A percentile compares a stretch with the other conserved stretches of the same genome.
Evolutionary conservation across 2,797 vertebrate species (phyloP).

Genomic region (Aulostomus chinensis): DNA sequence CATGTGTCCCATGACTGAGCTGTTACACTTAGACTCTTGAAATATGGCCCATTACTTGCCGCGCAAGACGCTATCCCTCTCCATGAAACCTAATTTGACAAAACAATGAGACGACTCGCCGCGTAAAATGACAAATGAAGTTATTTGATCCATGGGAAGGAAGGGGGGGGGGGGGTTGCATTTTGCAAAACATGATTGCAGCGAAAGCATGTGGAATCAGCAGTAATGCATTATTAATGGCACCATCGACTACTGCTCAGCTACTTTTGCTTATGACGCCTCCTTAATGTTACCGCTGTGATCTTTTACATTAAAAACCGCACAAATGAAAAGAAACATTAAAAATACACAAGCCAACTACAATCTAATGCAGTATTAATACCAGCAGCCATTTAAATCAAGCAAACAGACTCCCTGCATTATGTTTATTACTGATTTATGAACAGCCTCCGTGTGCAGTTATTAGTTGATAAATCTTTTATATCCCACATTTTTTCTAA

Average conservation of each 20-base stretch:
- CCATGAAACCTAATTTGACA: slow-evolving; percentile 63
- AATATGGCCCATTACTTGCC: slow-evolving; percentile 67
- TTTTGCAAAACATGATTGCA: no score
- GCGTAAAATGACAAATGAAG: slow-evolving; percentile 68
- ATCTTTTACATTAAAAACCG: slow-evolving; percentile 11
- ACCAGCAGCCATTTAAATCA: slow-evolving; percentile 1
- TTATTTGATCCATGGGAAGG: slow-evolving; percentile 40
- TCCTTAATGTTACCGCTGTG: slow-evolving; percentile 6
- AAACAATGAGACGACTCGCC: slow-evolving; percentile 59
- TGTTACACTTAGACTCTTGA: slow-evolving; percentile 63
- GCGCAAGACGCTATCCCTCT: slow-evolving; percentile 55
- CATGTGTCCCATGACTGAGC: slow-evolving; percentile 69
- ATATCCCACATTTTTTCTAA: no score
- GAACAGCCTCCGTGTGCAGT: no score
- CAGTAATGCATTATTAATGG: slow-evolving; percentile 64
- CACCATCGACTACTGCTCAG: slow-evolving; percentile 21
- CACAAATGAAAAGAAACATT: slow-evolving; percentile 44
- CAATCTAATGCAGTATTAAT: slow-evolving; percentile 24
- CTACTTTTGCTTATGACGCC: slow-evolving; percentile 30
- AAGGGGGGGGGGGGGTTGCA: slow-evolving; percentile 12
- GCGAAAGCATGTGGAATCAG: slow-evolving; percentile 66
- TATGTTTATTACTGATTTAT: slow-evolving; percentile 37
- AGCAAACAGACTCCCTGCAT: slow-evolving; percentile 18
- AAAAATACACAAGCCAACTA: no score
- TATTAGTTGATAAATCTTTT: no score